Evolutionary conservation across 2,113 vertebrate genomes (phyloP), one percentile per base, ranked within the genome.

Genomic region (Puntigrus tetrazona): DNA sequence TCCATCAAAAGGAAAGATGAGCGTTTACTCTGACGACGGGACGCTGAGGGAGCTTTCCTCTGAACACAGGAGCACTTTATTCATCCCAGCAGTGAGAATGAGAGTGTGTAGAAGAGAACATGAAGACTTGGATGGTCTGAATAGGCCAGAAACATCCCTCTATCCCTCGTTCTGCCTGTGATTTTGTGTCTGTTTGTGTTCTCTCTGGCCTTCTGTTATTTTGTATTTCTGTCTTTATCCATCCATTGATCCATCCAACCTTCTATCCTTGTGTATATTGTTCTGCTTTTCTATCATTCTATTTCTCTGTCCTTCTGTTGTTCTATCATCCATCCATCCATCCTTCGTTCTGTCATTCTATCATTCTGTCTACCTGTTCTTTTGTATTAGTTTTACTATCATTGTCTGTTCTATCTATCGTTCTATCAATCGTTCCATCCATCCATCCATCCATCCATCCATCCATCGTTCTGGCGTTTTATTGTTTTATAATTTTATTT

Each of bases 1-100:
- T 77, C 43, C 27, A 47, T 84, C 43, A 77, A 25, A 20, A 29
- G 75, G 57, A 84, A 47, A 47, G 57, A 76, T 61, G 73, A 84
- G 72, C 43, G 22, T 76, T 59, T 63, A 83, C 52, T 63, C 10
- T 14, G 36, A 45, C 2, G 13, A 27, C 20, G 18, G 34, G 45
- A 4, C 2, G 16, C 41, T 34, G 7, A 10, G 2, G 36, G 52
- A 75, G 72, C 7, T n/a, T 13, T 5, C 36, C 38, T 72, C 38
- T 57, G 6, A 77, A 50, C 25, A 70, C 2, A 61, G 82, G 27
- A 63, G n/a, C 38, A 52, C 6, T 52, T 11, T 52, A 76, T 76
- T 18, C 0, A 22, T 20, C 8, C 27, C 18, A 76, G 0, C 0
- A 3, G 5, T 73, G 4, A 45, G 25, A 16, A 74, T 8, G 1